Conservation (phyloP, 2,888 invertebrate genomes). For the Apamea anceps region DNA sequence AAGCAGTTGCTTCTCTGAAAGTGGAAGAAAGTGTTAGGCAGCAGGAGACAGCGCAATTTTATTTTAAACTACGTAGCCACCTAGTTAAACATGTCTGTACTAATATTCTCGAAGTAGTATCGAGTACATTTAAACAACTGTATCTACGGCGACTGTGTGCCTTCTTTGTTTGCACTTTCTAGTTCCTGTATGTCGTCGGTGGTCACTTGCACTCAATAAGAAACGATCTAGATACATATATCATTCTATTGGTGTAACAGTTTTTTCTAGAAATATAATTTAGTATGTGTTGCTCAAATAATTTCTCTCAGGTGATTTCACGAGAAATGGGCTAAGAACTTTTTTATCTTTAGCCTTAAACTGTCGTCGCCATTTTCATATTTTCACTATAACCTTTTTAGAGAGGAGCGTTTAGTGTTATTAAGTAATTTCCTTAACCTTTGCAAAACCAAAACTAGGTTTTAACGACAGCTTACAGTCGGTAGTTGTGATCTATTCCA, state of each 20-base stretch:
- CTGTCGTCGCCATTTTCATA: background rate
- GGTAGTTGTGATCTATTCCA: constrained; percentile 14
- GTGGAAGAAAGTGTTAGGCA: too few species aligned
- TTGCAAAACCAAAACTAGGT: constrained; percentile 12
- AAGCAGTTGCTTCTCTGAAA: too few species aligned
- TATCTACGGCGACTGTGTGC: constrained; percentile 17
- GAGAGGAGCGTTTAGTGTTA: background rate
- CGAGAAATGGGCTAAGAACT: background rate
- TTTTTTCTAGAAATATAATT: background rate
- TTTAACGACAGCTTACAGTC: background rate
- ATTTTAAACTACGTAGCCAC: background rate
- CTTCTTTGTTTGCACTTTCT: constrained; percentile 52
- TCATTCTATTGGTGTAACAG: background rate
- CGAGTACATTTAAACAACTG: constrained; percentile 54
- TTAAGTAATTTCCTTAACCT: background rate
- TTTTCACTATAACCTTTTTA: background rate
- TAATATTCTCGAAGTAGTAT: background rate
- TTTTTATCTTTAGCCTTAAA: background rate
- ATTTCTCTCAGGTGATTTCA: background rate
- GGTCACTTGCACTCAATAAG: constrained; percentile 14
- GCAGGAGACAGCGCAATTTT: background rate
- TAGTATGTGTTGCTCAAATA: background rate
- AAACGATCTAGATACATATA: constrained; percentile 1
- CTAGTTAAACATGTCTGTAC: constrained; percentile 25
- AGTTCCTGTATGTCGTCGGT: constrained; percentile 10